Evolutionary conservation across 2,113 vertebrate species (phyloP).

Genomic region (Oryzias celebensis): DNA sequence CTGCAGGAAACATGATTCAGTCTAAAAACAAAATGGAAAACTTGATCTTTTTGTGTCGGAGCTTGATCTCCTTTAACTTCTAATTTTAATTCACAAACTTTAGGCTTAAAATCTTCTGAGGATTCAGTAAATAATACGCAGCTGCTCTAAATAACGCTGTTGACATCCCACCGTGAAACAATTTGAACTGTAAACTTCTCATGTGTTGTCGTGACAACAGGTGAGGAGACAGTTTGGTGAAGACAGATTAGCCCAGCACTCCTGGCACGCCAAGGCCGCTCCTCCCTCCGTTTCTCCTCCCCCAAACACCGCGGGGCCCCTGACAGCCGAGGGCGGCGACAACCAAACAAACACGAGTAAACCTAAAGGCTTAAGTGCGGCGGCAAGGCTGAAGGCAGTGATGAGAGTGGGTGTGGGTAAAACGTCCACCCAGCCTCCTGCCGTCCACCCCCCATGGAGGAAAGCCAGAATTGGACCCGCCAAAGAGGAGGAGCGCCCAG

Average conservation of each 20-base stretch:
- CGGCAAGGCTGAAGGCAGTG: conserved; percentile 69
- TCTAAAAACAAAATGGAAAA: too few relatives aligned
- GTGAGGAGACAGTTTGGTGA: conserved; percentile 66
- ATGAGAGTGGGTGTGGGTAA: conserved; percentile 63
- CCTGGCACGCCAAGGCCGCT: conserved; percentile 42
- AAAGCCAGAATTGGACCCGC: conserved; percentile 85
- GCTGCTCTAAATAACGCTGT: too few relatives aligned
- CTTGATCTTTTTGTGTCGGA: too few relatives aligned
- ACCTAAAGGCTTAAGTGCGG: conserved; percentile 25
- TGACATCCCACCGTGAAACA: too few relatives aligned
- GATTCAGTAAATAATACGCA: too few relatives aligned
- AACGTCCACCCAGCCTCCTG: conserved; percentile 60
- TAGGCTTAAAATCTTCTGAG: too few relatives aligned
- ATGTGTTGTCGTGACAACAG: conserved; percentile 72
- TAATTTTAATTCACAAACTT: too few relatives aligned
- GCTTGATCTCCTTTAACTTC: too few relatives aligned
- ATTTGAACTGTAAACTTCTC: not conserved
- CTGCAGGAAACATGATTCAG: too few relatives aligned
- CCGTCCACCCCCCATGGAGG: conserved; percentile 80
- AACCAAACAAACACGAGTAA: conserved; percentile 14
- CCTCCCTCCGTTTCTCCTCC: conserved; percentile 37
- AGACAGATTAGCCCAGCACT: conserved; percentile 31
- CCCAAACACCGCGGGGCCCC: conserved; percentile 66
- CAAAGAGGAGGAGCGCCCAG: conserved; percentile 50
- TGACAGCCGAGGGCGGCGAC: conserved; percentile 9